phyloP scores from a whole-genome alignment of 2,797 vertebrate genomes.

The Phrynocephalus vlangalii region DNA sequence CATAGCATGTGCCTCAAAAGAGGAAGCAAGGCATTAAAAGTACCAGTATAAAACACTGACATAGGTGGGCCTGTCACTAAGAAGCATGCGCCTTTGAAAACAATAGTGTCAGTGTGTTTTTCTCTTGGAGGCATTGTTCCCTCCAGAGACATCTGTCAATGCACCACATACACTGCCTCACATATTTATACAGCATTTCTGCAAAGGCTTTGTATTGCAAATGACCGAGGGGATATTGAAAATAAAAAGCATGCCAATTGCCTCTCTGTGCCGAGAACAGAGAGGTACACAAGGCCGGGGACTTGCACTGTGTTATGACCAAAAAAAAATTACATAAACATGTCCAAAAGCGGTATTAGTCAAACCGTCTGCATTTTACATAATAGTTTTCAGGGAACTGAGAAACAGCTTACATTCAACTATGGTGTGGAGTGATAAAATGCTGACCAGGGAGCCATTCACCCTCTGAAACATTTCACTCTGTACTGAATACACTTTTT shows the following conservation, averaged over 20 bases:
- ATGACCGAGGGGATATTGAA: background rate
- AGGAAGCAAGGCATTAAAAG: background rate
- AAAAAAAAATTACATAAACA: slow-evolving; percentile 1
- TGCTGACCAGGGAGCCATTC: background rate
- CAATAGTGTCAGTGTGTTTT: background rate
- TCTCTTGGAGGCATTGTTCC: background rate
- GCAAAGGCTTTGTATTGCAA: background rate
- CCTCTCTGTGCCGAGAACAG: slow-evolving; percentile 24
- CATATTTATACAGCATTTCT: background rate
- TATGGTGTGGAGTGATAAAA: background rate
- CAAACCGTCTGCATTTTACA: slow-evolving; percentile 11
- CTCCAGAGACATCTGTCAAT: background rate
- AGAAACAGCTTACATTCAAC: background rate
- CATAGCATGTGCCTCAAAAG: too few relatives aligned
- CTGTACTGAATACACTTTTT: background rate
- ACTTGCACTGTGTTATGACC: background rate
- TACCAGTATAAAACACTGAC: background rate
- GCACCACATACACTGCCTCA: background rate
- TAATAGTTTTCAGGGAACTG: background rate
- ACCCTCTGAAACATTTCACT: background rate
- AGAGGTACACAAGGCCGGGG: slow-evolving; percentile 5
- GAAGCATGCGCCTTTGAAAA: background rate
- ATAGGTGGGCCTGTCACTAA: background rate
- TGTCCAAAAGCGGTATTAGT: slow-evolving; percentile 6
- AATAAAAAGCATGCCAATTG: background rate